A percentile compares a stretch with the other conserved stretches of the same genome.
Evolutionary conservation across 35 echinoderm and acorn worm species (phyloP).

Genomic region (Ptychodera flava): DNA sequence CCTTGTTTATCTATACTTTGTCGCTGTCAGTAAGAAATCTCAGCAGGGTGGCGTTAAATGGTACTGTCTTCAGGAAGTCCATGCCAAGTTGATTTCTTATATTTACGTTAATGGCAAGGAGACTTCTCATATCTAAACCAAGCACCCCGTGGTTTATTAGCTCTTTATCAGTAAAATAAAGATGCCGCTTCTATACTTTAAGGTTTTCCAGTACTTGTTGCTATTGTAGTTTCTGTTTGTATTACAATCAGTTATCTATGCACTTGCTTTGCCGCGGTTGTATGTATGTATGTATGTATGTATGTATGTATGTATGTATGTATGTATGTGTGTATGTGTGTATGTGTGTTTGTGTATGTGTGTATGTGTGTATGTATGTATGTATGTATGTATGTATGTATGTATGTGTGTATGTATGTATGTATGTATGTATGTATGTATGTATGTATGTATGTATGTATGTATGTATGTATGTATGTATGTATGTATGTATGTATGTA

Average conservation of each 20-base stretch:
- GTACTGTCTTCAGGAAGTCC: too few relatives aligned
- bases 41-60: too few relatives aligned
- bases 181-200: not conserved
- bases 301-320: conserved; percentile 2
- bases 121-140: not conserved
- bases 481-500: not conserved
- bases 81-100: too few relatives aligned
- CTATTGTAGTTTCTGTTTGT: not conserved
- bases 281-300: not conserved
- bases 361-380: not conserved
- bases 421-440: not conserved
- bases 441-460: not conserved
- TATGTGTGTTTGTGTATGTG: not conserved
- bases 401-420: not conserved
- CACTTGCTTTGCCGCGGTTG: not conserved
- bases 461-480: not conserved
- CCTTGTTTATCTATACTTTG: too few relatives aligned
- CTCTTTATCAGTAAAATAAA: not conserved
- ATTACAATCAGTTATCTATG: too few relatives aligned
- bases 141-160: not conserved
- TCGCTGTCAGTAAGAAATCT: too few relatives aligned
- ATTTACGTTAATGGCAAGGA: too few relatives aligned
- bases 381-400: not conserved
- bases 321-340: not conserved
- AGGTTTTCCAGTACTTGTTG: not conserved